Evolutionary conservation across 2,888 invertebrate species (phyloP), one percentile per base, ranked within the genome.

Genomic region (Hoplodrina blanda): DNA sequence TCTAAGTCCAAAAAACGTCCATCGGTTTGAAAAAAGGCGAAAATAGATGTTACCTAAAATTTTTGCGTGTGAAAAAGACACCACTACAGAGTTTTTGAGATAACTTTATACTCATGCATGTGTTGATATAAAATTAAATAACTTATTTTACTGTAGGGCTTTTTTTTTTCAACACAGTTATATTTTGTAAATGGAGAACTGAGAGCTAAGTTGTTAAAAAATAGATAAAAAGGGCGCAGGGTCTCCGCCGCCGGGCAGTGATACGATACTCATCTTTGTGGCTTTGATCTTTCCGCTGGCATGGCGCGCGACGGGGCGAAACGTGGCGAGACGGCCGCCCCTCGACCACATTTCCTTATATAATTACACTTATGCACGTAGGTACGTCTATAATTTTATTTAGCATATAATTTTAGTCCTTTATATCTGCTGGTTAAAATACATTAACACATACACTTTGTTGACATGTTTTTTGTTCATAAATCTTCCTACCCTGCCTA

Each of bases 221-320:
- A 89, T 87, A 89, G 87, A 93, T 89, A 92, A 93, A 92, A 90
- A 86, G 90, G 89, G 73, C 50, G 50, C 90, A 44, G 89, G 88
- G 89, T 90, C 88, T 86, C 86, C 87, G 86, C 62, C 86, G 66
- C 87, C 65, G 80, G 85, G 84, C 87, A 84, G 87, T 88, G 88
- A 89, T 88, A 90, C 89, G 94, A 94, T 94, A 92, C 89, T 91
- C 92, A 94, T 94, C 94, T 93, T 83, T 81, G 78, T 66, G 66
- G 76, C 91, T 94, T 95, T 95, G 93, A 94, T 92, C 89, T 92
- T 81, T 82, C 94, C 93, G 93, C 89, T 81, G 84, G 86, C 83
- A 85, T 75, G 80, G 80, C 75, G 69, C 85, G 85, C 85, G 69
- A 64, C 69, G 25, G 17, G 19, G 37, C 50, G 71, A 63, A 68